Conservation (phyloP, 1,140 invertebrate species). For the Drosophila dunni region DNA sequence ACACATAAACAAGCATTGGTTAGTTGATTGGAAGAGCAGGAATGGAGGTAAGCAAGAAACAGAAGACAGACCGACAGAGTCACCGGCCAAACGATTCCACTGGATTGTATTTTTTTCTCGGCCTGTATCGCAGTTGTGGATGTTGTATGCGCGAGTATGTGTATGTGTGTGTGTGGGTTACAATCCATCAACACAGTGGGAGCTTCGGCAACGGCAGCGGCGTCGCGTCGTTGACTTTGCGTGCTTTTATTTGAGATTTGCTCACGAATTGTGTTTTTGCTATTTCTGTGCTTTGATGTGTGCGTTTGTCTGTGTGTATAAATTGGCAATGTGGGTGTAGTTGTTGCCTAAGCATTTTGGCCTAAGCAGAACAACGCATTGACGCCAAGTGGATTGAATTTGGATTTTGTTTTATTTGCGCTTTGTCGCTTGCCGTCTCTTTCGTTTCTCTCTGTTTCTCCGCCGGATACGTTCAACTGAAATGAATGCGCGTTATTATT, state of each 20-base stretch:
- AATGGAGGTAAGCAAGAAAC: conserved; percentile 24
- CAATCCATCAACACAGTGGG: conserved; percentile 72
- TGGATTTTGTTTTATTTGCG: conserved; percentile 67
- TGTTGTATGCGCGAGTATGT: not conserved
- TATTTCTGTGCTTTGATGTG: conserved; percentile 37
- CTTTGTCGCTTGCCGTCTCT: conserved; percentile 40
- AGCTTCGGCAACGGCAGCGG: conserved; percentile 34
- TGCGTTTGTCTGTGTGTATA: conserved; percentile 28
- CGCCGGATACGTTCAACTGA: conserved; percentile 1
- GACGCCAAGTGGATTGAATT: conserved; percentile 73
- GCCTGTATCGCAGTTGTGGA: conserved; percentile 1
- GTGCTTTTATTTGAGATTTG: conserved; percentile 80
- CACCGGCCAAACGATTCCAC: conserved; percentile 53
- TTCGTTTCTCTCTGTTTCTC: conserved; percentile 27
- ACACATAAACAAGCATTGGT: conserved; percentile 13
- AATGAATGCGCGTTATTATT: conserved; percentile 16
- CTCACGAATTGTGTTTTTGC: conserved; percentile 74
- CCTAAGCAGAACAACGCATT: conserved; percentile 24
- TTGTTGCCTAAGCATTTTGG: conserved; percentile 32
- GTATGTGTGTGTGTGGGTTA: conserved; percentile 26
- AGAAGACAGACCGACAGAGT: conserved; percentile 48
- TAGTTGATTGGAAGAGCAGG: conserved; percentile 30
- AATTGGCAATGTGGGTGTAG: conserved; percentile 27
- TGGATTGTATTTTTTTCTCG: conserved; percentile 51
- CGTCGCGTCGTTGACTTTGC: conserved; percentile 58